Evolutionary conservation across 2,113 vertebrate species (phyloP).

Genomic region (Andinoacara biseriatus): DNA sequence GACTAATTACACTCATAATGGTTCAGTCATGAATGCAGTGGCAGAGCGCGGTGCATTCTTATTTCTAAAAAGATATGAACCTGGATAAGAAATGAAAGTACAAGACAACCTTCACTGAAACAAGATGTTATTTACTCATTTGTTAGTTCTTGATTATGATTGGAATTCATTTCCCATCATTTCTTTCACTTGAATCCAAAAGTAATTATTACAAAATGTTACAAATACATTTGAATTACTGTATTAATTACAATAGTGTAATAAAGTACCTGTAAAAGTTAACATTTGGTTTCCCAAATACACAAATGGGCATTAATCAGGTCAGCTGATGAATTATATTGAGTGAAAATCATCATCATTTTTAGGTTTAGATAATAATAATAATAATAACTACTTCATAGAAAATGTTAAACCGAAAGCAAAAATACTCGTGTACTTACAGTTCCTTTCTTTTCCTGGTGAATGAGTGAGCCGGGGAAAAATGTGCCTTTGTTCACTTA

Average conservation of each 20-base stretch:
- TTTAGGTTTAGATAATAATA: background rate
- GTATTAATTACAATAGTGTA: background rate
- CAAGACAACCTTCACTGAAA: background rate
- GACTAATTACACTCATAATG: background rate
- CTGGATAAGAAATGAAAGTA: background rate
- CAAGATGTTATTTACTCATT: background rate
- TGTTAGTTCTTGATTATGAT: background rate
- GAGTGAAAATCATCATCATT: background rate
- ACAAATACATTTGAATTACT: background rate
- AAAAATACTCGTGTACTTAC: conserved; percentile 13
- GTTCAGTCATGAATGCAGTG: background rate
- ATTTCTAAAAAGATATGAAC: background rate
- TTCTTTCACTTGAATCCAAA: too few relatives aligned
- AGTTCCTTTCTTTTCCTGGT: background rate
- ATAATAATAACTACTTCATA: background rate
- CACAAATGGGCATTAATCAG: background rate
- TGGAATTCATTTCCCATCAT: background rate
- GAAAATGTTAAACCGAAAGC: background rate
- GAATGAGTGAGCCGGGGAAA: background rate
- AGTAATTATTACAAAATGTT: too few relatives aligned
- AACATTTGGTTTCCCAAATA: background rate
- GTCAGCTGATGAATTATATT: background rate
- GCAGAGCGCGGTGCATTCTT: background rate
- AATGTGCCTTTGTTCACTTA: background rate
- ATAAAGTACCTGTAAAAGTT: background rate